A percentile compares a stretch with the other conserved stretches of the same genome.
Conservation (phyloP, 2,888 invertebrate species). For the Cetonia aurata region DNA sequence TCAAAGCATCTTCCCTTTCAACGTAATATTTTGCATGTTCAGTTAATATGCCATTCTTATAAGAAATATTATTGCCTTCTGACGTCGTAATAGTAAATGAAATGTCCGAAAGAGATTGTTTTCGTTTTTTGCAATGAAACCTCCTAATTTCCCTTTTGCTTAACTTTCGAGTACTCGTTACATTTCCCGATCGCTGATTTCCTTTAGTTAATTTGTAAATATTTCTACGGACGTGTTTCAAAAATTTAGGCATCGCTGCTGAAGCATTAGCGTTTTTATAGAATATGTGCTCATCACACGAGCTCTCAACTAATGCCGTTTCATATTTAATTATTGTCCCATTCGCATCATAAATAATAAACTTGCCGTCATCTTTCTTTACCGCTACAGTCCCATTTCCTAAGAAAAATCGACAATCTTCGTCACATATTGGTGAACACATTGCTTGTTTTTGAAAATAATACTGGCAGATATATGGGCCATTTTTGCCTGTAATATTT, state of each 20-base stretch:
- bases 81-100: constrained; percentile 40
- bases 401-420: constrained; percentile 42
- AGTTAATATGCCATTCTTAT: constrained; percentile 33
- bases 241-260: constrained; percentile 6
- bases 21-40: constrained; percentile 21
- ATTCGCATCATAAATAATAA: constrained; percentile 35
- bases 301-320: constrained; percentile 26
- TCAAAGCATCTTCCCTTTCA: constrained; percentile 37
- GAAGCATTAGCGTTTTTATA: constrained; percentile 8
- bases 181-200: not conserved
- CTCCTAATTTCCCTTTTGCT: constrained; percentile 25
- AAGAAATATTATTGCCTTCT: constrained; percentile 34
- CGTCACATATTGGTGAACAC: constrained; percentile 30
- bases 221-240: constrained; percentile 26
- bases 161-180: constrained; percentile 19
- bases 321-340: constrained; percentile 43
- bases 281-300: constrained; percentile 1
- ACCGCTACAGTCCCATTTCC: constrained; percentile 40
- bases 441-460: constrained; percentile 39
- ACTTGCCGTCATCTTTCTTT: constrained; percentile 33
- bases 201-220: constrained; percentile 13
- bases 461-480: constrained; percentile 34
- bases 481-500: constrained; percentile 30
- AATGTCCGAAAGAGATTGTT: constrained; percentile 27
- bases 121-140: constrained; percentile 22